phyloP scores from a whole-genome alignment of 2,888 invertebrate genomes.

The Arctia plantaginis region DNA sequence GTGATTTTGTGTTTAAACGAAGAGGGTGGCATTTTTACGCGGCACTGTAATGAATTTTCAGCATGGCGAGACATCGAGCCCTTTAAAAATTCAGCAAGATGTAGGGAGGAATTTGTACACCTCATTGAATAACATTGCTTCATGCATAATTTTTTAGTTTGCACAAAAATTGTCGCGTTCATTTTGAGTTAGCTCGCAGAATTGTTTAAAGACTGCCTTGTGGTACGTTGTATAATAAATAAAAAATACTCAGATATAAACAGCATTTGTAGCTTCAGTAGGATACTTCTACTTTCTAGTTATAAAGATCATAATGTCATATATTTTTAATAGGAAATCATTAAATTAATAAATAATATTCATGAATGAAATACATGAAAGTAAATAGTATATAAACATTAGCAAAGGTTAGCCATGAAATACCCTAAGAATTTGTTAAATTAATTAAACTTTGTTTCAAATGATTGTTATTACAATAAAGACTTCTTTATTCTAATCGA shows the following conservation, averaged over 20 bases:
- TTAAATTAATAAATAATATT: too few relatives aligned
- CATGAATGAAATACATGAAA: too few relatives aligned
- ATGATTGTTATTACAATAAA: too few relatives aligned
- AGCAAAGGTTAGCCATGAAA: too few relatives aligned
- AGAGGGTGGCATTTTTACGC: constrained; percentile 78
- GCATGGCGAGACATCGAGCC: constrained; percentile 70
- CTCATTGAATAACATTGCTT: constrained; percentile 84
- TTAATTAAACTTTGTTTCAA: too few relatives aligned
- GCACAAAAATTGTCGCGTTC: constrained; percentile 60
- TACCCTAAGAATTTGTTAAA: too few relatives aligned
- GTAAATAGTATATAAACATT: neutral
- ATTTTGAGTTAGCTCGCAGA: constrained; percentile 15
- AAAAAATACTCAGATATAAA: neutral
- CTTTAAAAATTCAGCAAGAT: constrained; percentile 79
- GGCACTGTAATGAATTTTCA: constrained; percentile 78
- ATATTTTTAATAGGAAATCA: neutral
- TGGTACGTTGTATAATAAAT: neutral
- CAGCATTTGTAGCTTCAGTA: neutral
- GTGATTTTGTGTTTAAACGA: constrained; percentile 85
- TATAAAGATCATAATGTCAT: neutral
- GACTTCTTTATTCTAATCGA: neutral
- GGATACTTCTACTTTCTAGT: neutral
- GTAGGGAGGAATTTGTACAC: constrained; percentile 75
- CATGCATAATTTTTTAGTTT: constrained; percentile 81
- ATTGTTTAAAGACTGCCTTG: neutral